Evolutionary conservation across 2,797 vertebrate genomes (phyloP).

Genomic region (Australoheros facetus): DNA sequence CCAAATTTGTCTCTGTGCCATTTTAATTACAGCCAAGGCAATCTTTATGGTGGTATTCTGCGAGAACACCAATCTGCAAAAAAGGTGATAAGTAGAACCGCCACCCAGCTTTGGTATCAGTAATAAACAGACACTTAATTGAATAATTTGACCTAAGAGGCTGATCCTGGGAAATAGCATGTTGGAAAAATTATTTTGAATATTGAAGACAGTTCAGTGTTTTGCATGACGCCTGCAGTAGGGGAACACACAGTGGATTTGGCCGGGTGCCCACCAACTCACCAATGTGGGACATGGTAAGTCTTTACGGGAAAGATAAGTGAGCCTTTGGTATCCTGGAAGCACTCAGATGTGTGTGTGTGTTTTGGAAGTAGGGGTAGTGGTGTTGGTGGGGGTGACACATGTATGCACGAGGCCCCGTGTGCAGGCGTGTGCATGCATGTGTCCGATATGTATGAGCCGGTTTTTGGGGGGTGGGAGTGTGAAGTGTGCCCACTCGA

Average conservation of each 20-base stretch:
- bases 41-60: conserved; percentile 88
- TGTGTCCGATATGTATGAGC: conserved; percentile 61
- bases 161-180: conserved; percentile 84
- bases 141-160: conserved; percentile 90
- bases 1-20: conserved; percentile 88
- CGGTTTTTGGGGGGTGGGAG: conserved; percentile 19
- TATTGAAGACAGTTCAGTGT: conserved; percentile 79
- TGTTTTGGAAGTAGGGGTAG: conserved; percentile 17
- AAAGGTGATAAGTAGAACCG: conserved; percentile 87
- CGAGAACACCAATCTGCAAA: conserved; percentile 87
- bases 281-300: conserved; percentile 77
- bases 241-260: conserved; percentile 73
- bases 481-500: conserved; percentile 68
- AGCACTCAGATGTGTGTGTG: conserved; percentile 64
- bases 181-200: conserved; percentile 78
- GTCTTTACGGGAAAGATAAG: conserved; percentile 80
- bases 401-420: conserved; percentile 48
- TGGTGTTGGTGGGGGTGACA: conserved; percentile 27
- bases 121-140: conserved; percentile 91
- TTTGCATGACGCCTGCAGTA: conserved; percentile 75
- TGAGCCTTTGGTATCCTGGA: conserved; percentile 78
- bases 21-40: conserved; percentile 88
- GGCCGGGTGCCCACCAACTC: conserved; percentile 74
- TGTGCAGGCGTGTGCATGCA: conserved; percentile 55
- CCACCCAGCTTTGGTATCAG: conserved; percentile 86